Conservation (phyloP, 2,888 invertebrate species). For the Spatulosminthurus flaviceps region DNA sequence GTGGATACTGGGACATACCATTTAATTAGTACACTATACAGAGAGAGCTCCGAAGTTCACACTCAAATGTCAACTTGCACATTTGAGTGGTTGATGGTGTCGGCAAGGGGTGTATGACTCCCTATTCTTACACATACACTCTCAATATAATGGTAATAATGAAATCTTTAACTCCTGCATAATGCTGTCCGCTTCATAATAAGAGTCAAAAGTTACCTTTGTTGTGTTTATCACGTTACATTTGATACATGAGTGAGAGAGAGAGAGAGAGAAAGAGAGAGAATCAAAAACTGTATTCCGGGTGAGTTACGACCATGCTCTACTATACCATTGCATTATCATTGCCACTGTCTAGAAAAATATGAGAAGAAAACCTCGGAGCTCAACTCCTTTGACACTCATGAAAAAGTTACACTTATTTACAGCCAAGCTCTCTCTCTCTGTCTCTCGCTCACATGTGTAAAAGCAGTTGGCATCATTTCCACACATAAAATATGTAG, state of each 20-base stretch:
- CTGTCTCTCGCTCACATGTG: too few relatives aligned
- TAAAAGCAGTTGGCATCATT: not conserved
- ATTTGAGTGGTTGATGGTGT: constrained; percentile 18
- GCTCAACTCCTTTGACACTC: not conserved
- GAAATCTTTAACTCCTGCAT: constrained; percentile 11
- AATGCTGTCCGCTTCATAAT: not conserved
- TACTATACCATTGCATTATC: not conserved
- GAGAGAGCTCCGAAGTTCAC: constrained; percentile 44
- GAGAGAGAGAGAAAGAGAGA: constrained; percentile 25
- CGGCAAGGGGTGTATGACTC: not conserved
- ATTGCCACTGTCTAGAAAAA: not conserved
- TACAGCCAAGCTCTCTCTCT: not conserved
- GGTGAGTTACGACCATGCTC: constrained; percentile 32
- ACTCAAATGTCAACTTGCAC: constrained; percentile 44
- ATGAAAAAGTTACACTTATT: not conserved
- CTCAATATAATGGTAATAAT: constrained; percentile 13
- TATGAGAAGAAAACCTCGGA: constrained; percentile 1
- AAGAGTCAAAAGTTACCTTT: constrained; percentile 20
- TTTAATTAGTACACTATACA: constrained; percentile 48
- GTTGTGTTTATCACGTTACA: constrained; percentile 44
- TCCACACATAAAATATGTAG: constrained; percentile 7
- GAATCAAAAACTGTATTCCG: constrained; percentile 19
- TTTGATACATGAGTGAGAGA: constrained; percentile 32
- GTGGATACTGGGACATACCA: constrained; percentile 47
- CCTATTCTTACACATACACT: not conserved